phyloP scores from a whole-genome alignment of 2,113 vertebrate genomes.

The Panurus biarmicus region DNA sequence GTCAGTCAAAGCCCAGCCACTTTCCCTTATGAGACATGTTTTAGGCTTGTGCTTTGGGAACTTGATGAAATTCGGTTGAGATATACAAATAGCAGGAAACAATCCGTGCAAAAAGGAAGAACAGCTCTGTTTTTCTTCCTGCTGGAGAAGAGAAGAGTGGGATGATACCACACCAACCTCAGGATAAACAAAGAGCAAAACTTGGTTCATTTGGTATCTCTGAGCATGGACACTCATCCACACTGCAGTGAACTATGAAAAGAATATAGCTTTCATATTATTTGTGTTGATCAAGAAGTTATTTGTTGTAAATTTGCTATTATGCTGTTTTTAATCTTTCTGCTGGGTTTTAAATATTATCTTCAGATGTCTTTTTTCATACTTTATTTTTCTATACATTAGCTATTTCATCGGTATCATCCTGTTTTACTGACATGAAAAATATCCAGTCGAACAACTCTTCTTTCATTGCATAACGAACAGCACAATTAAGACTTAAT shows the following conservation, averaged over 20 bases:
- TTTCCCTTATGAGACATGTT: neutral
- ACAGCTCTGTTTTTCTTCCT: neutral
- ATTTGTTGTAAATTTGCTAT: neutral
- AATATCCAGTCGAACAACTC: slow-evolving; percentile 26
- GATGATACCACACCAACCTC: rapidly evolving
- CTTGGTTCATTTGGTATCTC: neutral
- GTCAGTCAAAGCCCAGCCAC: neutral
- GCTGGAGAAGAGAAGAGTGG: neutral
- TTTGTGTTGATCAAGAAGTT: neutral
- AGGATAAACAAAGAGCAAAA: neutral
- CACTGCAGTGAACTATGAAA: neutral
- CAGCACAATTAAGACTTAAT: slow-evolving; percentile 70
- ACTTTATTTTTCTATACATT: neutral
- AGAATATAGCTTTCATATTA: neutral
- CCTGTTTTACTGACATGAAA: slow-evolving; percentile 32
- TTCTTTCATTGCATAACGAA: slow-evolving; percentile 60
- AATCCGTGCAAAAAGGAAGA: neutral
- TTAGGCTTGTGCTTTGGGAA: neutral
- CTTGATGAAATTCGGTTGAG: neutral
- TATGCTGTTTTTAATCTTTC: neutral
- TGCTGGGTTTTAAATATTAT: neutral
- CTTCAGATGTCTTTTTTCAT: neutral
- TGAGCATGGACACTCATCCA: neutral
- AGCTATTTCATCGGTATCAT: neutral
- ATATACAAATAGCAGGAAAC: rapidly evolving